phyloP scores from a whole-genome alignment of 1,140 invertebrate genomes.

The Acromyrmex heyeri region DNA sequence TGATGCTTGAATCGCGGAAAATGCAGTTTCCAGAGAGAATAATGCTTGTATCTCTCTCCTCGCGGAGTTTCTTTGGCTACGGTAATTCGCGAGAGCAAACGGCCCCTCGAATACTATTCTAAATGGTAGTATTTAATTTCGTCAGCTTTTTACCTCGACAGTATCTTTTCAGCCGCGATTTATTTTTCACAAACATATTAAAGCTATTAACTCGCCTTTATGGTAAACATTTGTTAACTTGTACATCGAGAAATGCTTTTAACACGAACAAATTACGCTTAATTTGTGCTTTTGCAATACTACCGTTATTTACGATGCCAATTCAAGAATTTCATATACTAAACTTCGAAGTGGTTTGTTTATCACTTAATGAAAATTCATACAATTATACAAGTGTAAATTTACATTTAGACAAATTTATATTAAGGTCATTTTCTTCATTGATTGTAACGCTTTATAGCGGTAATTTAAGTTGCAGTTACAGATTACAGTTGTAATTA shows the following conservation, averaged over 20 bases:
- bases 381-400: neutral
- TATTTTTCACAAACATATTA: slow-evolving; percentile 59
- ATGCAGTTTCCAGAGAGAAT: slow-evolving; percentile 60
- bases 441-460: slow-evolving; percentile 2
- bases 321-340: neutral
- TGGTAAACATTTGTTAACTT: slow-evolving; percentile 26
- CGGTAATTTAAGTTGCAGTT: neutral
- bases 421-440: neutral
- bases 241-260: slow-evolving; percentile 5
- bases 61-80: slow-evolving; percentile 37
- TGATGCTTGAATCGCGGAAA: slow-evolving; percentile 63
- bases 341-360: neutral
- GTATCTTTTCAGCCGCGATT: slow-evolving; percentile 30
- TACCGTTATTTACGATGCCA: neutral
- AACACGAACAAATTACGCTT: slow-evolving; percentile 3
- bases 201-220: slow-evolving; percentile 39
- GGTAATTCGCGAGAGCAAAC: slow-evolving; percentile 42
- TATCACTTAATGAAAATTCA: neutral
- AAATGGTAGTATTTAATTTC: slow-evolving; percentile 56
- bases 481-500: slow-evolving; percentile 54
- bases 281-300: neutral
- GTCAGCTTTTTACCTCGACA: slow-evolving; percentile 37
- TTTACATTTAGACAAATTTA: neutral
- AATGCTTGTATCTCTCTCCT: slow-evolving; percentile 53
- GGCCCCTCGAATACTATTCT: slow-evolving; percentile 15